Conservation (phyloP, 1,140 invertebrate genomes). For the Tetramorium parvispinum region DNA sequence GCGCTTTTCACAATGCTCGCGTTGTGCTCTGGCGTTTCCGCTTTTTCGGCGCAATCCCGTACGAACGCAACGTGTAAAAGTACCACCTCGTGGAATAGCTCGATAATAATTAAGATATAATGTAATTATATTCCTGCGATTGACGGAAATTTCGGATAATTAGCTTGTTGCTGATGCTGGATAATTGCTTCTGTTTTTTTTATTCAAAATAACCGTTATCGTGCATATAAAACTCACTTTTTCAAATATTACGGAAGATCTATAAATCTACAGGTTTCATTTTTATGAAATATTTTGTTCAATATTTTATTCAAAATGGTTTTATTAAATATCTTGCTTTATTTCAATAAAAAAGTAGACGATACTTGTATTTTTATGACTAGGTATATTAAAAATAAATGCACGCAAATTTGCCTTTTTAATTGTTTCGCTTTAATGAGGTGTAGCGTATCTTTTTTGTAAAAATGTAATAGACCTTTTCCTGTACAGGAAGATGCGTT, state of each 20-base stretch:
- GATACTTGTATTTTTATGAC: background rate
- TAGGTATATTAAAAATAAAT: background rate
- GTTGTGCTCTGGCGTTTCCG: constrained; percentile 25
- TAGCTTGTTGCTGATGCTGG: background rate
- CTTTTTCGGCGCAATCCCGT: constrained; percentile 8
- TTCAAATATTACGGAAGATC: background rate
- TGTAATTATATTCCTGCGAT: background rate
- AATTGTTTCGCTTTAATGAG: background rate
- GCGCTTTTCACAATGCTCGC: constrained; percentile 27
- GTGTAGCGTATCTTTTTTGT: background rate
- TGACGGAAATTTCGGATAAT: background rate
- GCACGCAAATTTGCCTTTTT: background rate
- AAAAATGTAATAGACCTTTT: background rate
- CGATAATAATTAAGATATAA: constrained; percentile 12
- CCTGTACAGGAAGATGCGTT: too few relatives aligned
- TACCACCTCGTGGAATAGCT: background rate
- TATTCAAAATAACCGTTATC: background rate
- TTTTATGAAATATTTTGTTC: constrained; percentile 32
- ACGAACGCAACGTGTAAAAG: background rate
- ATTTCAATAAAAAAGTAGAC: background rate
- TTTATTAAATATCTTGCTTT: constrained; percentile 15
- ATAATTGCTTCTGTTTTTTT: background rate
- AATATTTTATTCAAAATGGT: constrained; percentile 14
- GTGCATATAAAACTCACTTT: background rate
- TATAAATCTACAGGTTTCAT: constrained; percentile 10